phyloP scores from a whole-genome alignment of 2,888 invertebrate species.

The Emesis furor region DNA sequence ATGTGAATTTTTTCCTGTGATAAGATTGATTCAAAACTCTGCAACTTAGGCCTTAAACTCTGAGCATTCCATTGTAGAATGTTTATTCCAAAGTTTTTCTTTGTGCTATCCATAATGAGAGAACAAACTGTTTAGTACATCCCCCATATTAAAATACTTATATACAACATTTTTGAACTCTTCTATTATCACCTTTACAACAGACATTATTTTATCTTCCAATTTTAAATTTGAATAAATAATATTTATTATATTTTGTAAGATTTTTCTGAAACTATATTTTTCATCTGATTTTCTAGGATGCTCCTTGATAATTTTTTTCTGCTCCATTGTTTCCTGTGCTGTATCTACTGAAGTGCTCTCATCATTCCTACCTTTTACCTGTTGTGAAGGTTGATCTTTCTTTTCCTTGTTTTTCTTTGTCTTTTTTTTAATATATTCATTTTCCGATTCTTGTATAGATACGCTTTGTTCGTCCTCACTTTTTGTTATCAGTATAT shows the following conservation, averaged over 20 bases:
- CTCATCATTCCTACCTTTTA: no score
- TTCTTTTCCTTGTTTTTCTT: neutral
- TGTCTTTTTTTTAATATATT: neutral
- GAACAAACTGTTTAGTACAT: neutral
- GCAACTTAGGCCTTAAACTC: slow-evolving; percentile 5
- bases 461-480: no score
- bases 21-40: neutral
- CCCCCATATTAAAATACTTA: no score
- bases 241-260: neutral
- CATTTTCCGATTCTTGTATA: neutral
- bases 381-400: no score
- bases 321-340: no score
- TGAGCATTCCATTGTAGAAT: slow-evolving; percentile 12
- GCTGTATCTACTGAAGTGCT: no score
- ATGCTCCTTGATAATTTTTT: no score
- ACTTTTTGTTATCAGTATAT: no score
- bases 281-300: no score
- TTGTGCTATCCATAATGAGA: neutral
- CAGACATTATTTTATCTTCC: neutral
- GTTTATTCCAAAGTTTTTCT: neutral
- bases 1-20: slow-evolving; percentile 11
- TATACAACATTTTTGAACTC: neutral
- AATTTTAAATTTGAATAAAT: neutral
- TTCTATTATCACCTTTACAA: neutral
- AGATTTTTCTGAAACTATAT: neutral